These are phyloP conservation scores for Drosophila melanogaster DNA, from an alignment of 1,140 invertebrate species.

Conservation along the genomic window Release_6_plus_ISO1_MT NT_033779.5:8754501-8755000, in stretches of 20 bases:
- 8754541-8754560: neutral
- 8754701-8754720: conserved; percentile 20
- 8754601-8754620: conserved; percentile 74
- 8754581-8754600: conserved; percentile 68
- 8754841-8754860: too few species aligned
- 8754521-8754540: neutral
- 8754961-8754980: too few species aligned
- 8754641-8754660: conserved; percentile 64
- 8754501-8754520: conserved; percentile 41
- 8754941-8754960: too few species aligned
- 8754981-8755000: too few species aligned
- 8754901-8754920: too few species aligned
- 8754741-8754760: conserved; percentile 47
- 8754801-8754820: conserved; percentile 7
- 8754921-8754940: too few species aligned
- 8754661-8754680: conserved; percentile 40
- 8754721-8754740: conserved; percentile 53
- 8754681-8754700: conserved; percentile 40
- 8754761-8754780: conserved; percentile 55
- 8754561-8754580: conserved; percentile 41
- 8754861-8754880: too few species aligned
- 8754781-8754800: conserved; percentile 8
- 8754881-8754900: too few species aligned
- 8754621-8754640: conserved; percentile 53
- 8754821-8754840: neutral